Evolutionary conservation across 1,140 invertebrate species (phyloP), one percentile per base, ranked within the genome.

Genomic region (Monomorium pharaonis): DNA sequence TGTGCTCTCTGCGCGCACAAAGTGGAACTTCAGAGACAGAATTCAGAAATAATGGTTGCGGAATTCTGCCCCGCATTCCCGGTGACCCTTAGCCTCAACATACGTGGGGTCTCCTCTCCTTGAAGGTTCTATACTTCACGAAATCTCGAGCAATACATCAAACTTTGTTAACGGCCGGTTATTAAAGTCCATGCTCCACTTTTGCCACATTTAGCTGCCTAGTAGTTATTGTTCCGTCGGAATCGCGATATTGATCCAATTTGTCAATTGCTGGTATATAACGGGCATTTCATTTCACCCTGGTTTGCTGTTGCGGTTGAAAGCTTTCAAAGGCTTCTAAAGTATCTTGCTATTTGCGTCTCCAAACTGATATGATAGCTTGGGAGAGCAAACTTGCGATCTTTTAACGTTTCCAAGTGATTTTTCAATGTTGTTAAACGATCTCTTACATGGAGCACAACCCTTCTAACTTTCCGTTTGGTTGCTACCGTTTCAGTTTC

Each of bases 221-320:
- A 1, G n/a, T 80, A 67, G 47, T n/a, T 69, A 54, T 80, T 80
- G 33, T 70, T 80, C 42, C 63, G 47, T 69, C 30, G 21, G 42
- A 80, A 80, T 80, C 18, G 49, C 21, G 33, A 51, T 80, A 54
- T 80, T 51, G 62, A 69, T 78, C 27, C 60, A 78, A 78, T 80
- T 80, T 80, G 76, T 80, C 76, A 54, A 30, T 80, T n/a, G 60
- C 37, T 14, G 16, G 37, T n/a, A 51, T 49, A 12, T 24, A 37
- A 14, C 75, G 21, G 30, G n/a, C n/a, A 49, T 33, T 69, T 54
- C 33, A 44, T 37, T 67, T 80, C 12, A 18, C n/a, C 9, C 16
- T 30, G 30, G 75, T 33, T n/a, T 63, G 44, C 24, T 2, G 30
- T 27, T 51, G 30, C 18, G 27, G 18, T 33, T 42, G 56, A 78